A percentile compares a stretch with the other conserved stretches of the same genome.
Conservation (phyloP, 2,797 vertebrate species). For the Cyprinella venusta region DNA sequence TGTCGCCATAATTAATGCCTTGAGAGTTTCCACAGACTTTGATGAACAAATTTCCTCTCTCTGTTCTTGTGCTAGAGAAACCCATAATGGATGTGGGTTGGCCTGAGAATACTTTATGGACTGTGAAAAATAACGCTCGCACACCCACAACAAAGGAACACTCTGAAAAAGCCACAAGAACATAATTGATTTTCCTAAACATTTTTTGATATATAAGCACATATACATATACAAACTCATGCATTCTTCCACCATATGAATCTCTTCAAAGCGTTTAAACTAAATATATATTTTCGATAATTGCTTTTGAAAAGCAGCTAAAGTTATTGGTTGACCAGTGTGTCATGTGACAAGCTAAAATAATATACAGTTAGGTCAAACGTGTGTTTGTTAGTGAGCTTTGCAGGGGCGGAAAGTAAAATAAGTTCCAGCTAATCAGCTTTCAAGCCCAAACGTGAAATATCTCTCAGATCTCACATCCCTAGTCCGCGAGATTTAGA, state of each 20-base stretch:
- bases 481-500: constrained; percentile 25
- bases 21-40: constrained; percentile 76
- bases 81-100: constrained; percentile 69
- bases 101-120: constrained; percentile 72
- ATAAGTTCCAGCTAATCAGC: constrained; percentile 32
- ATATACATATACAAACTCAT: not conserved
- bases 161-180: constrained; percentile 77
- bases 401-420: not conserved
- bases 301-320: not conserved
- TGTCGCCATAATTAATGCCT: constrained; percentile 82
- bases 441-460: constrained; percentile 18
- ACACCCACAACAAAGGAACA: constrained; percentile 65
- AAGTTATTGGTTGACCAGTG: not conserved
- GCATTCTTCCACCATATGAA: not conserved
- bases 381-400: not conserved
- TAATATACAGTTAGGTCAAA: constrained; percentile 11
- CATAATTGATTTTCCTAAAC: constrained; percentile 73
- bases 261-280: not conserved
- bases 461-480: not conserved
- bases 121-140: constrained; percentile 72
- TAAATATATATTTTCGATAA: not conserved
- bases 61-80: constrained; percentile 38
- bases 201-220: constrained; percentile 56
- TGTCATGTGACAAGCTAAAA: constrained; percentile 7
- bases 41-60: constrained; percentile 69